Percentiles rank a stretch among this genome's conserved stretches.
phyloP scores from a whole-genome alignment of 2,113 vertebrate species.

The Leuciscus idus region DNA sequence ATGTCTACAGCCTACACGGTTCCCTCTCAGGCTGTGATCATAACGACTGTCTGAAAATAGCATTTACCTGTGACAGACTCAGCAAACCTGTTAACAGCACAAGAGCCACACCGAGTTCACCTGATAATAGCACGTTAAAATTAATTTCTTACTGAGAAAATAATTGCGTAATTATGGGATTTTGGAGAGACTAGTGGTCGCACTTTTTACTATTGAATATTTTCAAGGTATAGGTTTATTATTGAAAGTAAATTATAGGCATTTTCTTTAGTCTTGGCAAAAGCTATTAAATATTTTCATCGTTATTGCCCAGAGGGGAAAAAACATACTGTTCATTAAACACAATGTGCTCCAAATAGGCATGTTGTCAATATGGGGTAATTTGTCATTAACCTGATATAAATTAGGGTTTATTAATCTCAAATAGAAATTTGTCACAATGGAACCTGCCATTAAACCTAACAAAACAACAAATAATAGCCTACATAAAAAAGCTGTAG shows the following conservation, averaged over 20 bases:
- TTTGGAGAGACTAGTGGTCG: neutral
- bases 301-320: neutral
- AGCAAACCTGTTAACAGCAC: neutral
- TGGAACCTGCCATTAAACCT: neutral
- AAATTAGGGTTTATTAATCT: neutral
- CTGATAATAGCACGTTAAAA: neutral
- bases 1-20: neutral
- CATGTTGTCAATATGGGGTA: neutral
- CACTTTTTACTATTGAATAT: neutral
- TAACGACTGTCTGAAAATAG: constrained; percentile 21
- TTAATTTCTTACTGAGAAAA: neutral
- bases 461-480: neutral
- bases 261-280: neutral
- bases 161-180: neutral
- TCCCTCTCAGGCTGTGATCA: constrained; percentile 7
- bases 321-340: neutral
- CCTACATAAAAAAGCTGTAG: neutral
- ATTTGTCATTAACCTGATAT: neutral
- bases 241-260: neutral
- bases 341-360: neutral
- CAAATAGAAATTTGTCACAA: neutral
- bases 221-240: neutral
- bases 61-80: neutral
- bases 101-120: neutral
- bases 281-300: neutral